These are phyloP conservation scores for Empidonax traillii DNA, from an alignment of 2,113 vertebrate species.

Conservation along the genomic window DNA sequence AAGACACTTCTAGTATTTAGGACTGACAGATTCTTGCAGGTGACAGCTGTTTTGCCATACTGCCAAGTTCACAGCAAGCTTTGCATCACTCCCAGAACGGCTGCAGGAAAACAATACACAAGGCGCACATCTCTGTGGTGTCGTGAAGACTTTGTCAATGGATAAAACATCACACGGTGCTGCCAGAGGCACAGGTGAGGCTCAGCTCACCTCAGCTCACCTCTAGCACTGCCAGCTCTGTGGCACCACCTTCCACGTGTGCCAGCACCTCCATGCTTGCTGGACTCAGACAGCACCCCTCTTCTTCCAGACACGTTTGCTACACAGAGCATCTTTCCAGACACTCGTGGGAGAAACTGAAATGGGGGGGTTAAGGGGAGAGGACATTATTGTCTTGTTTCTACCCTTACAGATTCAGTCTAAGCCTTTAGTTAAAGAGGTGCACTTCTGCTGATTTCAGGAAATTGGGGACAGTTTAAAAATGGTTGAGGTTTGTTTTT, in stretches of 20 bases:
- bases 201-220: not conserved
- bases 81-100: not conserved
- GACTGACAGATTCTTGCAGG: not conserved
- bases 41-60: slow-evolving; percentile 38
- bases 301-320: fast-evolving
- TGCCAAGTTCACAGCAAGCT: not conserved
- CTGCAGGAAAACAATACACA: not conserved
- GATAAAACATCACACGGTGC: not conserved
- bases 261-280: not conserved
- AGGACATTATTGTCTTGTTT: not conserved
- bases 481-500: not conserved
- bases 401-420: not conserved
- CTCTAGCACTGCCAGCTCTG: not conserved
- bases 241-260: fast-evolving
- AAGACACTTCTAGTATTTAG: not conserved
- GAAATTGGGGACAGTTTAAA: not conserved
- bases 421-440: not conserved
- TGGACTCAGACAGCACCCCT: no score
- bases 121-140: not conserved
- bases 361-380: not conserved
- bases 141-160: not conserved
- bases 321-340: not conserved
- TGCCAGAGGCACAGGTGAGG: not conserved
- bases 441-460: not conserved
- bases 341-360: not conserved